Conservation (phyloP, 2,113 vertebrate genomes). For the Microtus ochrogaster region DNA sequence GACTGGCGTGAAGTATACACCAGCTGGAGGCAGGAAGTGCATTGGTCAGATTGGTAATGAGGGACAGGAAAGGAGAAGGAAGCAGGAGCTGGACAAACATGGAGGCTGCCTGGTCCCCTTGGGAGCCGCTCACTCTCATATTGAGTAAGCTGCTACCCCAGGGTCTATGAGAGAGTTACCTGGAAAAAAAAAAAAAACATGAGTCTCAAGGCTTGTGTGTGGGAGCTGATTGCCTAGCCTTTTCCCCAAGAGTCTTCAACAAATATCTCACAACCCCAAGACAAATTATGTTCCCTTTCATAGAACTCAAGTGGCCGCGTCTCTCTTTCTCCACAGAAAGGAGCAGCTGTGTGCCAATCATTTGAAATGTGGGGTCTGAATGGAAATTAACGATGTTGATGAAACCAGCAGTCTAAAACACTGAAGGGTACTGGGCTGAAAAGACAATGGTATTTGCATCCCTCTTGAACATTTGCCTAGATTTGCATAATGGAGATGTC, state of each 20-base stretch:
- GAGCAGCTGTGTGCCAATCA: conserved; percentile 20
- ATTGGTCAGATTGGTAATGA: not conserved
- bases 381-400: conserved; percentile 69
- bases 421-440: conserved; percentile 53
- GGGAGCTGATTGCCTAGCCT: conserved; percentile 58
- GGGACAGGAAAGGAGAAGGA: not conserved
- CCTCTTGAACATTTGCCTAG: conserved; percentile 32
- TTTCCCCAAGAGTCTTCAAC: conserved; percentile 55
- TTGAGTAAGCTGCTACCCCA: not conserved
- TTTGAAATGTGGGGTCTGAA: conserved; percentile 44
- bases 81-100: accelerated
- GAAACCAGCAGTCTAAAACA: conserved; percentile 46
- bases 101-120: not conserved
- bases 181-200: too few relatives aligned
- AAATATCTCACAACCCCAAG: conserved; percentile 41
- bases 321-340: conserved; percentile 42
- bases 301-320: conserved; percentile 35
- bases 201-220: not conserved
- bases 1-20: not conserved
- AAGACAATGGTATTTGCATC: conserved; percentile 65
- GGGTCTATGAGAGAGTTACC: not conserved
- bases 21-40: not conserved
- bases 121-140: not conserved
- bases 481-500: conserved; percentile 74
- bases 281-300: conserved; percentile 59